Evolutionary conservation across 2,888 invertebrate genomes (phyloP), one percentile per base, ranked within the genome.

Genomic region (Punctoribates punctum): DNA sequence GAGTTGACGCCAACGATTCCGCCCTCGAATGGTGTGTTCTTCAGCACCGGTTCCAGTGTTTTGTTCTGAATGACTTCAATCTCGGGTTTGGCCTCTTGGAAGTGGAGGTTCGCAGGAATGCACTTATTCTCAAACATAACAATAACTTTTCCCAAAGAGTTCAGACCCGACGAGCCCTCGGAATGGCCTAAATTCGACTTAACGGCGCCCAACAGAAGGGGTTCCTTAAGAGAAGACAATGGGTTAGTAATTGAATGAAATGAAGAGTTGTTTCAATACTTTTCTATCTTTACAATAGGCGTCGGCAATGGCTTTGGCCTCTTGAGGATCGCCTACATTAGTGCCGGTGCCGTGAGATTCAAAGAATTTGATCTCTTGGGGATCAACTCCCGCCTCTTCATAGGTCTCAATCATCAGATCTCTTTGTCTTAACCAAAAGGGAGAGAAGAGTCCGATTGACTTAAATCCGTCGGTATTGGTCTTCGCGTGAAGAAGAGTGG

Each of bases 111-210:
- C 25, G 88, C 90, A 1, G 98, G 98, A 80, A 99, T 91, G 46
- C 90, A 84, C 42, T 94, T 93, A 75, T 88, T 85, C 85, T 98
- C 95, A 93, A 98, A 96, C 20, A 96, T 92, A 78, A 98, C 89
- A 23, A 98, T 84, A 75, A 95, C 88, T 85, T 97, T 97, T 15
- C 94, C 93, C 79, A 97, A 86, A 0, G 95, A 91, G 82, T 94
- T 93, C 29, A 97, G 86, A 42, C 95, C 96, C 29, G 80, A 80
- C n/a, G 80, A 73, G 11, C 80, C 93, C 85, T 99, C 98, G 5
- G 96, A 91, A 84, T 99, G 98, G 0, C 98, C 98, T 95, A 98
- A 96, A 85, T 98, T 99, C 29, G 96, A 96, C 84, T 99, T 99
- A 0, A 97, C 93, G 0, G 97, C 96, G 23, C 98, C 98, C 82